Evolutionary conservation across 1,140 invertebrate genomes (phyloP).

Genomic region (Macrobrachium rosenbergii): DNA sequence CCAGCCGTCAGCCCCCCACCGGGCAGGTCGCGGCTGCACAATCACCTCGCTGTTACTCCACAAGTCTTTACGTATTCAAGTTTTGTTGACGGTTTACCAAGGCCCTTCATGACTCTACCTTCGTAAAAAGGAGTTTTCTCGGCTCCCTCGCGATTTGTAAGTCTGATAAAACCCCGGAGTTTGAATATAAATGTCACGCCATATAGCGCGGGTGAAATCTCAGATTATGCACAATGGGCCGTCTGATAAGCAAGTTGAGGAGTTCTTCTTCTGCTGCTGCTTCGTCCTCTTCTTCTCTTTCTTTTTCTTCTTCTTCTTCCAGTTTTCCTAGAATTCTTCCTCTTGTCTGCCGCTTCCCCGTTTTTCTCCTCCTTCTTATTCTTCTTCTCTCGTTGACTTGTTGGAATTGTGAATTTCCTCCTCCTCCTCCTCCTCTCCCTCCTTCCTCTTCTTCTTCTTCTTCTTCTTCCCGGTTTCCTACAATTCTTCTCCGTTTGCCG

Average conservation of each 20-base stretch:
- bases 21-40: not conserved
- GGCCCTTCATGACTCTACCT: too few relatives aligned
- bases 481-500: not conserved
- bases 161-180: too few relatives aligned
- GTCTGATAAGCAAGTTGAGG: not conserved
- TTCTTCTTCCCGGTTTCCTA: not conserved
- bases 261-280: not conserved
- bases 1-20: not conserved
- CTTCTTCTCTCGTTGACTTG: not conserved
- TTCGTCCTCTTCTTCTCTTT: not conserved
- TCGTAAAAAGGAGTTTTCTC: too few relatives aligned
- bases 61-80: too few relatives aligned
- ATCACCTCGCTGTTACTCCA: not conserved
- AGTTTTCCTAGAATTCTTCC: not conserved
- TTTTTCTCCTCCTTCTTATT: not conserved
- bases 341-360: not conserved
- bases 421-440: not conserved
- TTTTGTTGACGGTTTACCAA: too few relatives aligned
- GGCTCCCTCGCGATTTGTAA: too few relatives aligned
- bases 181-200: too few relatives aligned
- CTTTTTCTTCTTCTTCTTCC: not conserved
- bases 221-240: too few relatives aligned
- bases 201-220: too few relatives aligned
- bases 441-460: not conserved
- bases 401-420: too few relatives aligned